Evolutionary conservation across 2,888 invertebrate species (phyloP), one percentile per base, ranked within the genome.

Genomic region (Acrobasis consociella): DNA sequence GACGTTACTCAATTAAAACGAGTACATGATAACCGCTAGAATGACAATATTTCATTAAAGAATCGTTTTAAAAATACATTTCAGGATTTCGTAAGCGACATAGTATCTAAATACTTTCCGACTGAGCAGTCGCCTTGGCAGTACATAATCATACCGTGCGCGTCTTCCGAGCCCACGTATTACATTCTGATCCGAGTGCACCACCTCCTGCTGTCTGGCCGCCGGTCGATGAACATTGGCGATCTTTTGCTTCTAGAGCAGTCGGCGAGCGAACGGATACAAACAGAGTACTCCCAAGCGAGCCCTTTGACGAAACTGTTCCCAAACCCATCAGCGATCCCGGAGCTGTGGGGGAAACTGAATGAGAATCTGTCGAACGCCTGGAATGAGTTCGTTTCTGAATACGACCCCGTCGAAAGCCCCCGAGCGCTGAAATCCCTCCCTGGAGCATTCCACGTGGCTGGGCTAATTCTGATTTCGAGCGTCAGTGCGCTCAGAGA

Each of bases 361-460:
- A 93, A 94, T 50, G 95, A 96, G 71, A 94, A 94, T 65, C 83
- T 96, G 42, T 94, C 95, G 16, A 96, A 96, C 71, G 91, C 94
- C 17, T 97, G 97, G 97, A 97, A 97, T 76, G 96, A 96, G 74
- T 96, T 97, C 70, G 94, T 96, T 8, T 95, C 95, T 31, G 95
- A 95, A 73, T 96, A 96, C 69, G 97, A 97, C 79, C 96, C 97
- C 0, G 86, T 95, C 7, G 96, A 97, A 78, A 94, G 95, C 63
- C 95, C 96, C 0, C 91, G 94, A 65, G 91, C 95, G 0, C 77
- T 94, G 15, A 95, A 95, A 74, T 93, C 92, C 8, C 80, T 93
- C 17, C 94, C 95, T 0, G 94, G 94, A 8, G 82, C 94, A 0
- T 94, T 93, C 60, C 93, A 94, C 68, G 94, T 95, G 37, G 77